Percentiles rank a stretch among this genome's conserved stretches.
These are phyloP conservation scores for Misgurnus anguillicaudatus DNA, from an alignment of 2,113 vertebrate genomes.

Conservation along the genomic window DNA sequence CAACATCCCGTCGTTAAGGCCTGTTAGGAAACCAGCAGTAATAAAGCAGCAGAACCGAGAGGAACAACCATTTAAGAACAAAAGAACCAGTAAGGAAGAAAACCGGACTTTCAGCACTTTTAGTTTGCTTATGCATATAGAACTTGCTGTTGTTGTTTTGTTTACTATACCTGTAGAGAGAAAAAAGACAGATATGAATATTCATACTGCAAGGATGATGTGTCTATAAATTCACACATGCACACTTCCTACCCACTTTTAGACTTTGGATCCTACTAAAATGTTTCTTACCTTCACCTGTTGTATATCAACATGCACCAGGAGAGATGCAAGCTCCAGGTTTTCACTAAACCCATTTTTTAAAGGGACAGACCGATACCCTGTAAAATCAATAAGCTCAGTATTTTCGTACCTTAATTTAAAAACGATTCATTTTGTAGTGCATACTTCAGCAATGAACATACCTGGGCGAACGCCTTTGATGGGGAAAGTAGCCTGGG, in stretches of 20 bases:
- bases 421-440: not conserved
- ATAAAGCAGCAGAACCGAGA: conserved; percentile 27
- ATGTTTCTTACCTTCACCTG: conserved; percentile 83
- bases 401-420: not conserved
- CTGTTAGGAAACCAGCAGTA: conserved; percentile 17
- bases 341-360: conserved; percentile 92
- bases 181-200: not conserved
- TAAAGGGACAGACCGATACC: conserved; percentile 89
- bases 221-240: conserved; percentile 46
- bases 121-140: conserved; percentile 78
- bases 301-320: conserved; percentile 85
- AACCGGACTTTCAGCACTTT: not conserved
- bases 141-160: conserved; percentile 93
- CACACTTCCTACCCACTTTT: conserved; percentile 72
- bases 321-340: conserved; percentile 88
- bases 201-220: not conserved
- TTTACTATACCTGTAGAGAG: conserved; percentile 71
- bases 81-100: not conserved
- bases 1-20: conserved; percentile 6
- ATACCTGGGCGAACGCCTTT: conserved; percentile 91
- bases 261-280: not conserved
- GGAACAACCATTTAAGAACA: conserved; percentile 9
- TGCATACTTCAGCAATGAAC: not conserved
- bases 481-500: conserved; percentile 91
- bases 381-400: conserved; percentile 63